Percentiles rank a stretch among this genome's conserved stretches.
Conservation (phyloP, 2,113 vertebrate genomes). For the Caretta caretta region DNA sequence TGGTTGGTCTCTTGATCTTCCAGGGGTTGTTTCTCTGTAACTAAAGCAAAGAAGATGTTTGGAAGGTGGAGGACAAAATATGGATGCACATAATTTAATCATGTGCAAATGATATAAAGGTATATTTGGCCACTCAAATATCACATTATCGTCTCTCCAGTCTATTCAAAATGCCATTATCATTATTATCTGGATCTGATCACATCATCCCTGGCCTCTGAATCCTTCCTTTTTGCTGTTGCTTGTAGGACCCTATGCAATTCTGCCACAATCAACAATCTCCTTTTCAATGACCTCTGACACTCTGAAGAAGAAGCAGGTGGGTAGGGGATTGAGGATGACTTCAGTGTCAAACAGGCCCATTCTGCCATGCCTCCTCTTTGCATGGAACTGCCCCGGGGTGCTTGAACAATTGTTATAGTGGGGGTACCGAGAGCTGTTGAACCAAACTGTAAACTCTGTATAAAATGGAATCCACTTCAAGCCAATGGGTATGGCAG, state of each 20-base stretch:
- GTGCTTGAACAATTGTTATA: no score
- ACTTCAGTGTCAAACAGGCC: background rate
- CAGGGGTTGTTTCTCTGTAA: constrained; percentile 14
- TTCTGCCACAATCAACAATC: background rate
- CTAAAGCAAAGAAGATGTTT: background rate
- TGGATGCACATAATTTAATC: background rate
- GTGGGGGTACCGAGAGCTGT: no score
- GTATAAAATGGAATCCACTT: no score
- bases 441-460: no score
- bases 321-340: no score
- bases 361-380: background rate
- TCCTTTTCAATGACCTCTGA: background rate
- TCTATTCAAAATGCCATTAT: background rate
- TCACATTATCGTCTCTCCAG: background rate
- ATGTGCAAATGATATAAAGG: background rate
- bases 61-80: background rate
- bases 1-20: background rate
- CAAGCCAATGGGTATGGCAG: no score
- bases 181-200: background rate
- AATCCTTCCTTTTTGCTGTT: constrained; percentile 15
- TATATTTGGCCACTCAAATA: background rate
- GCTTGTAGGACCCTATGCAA: background rate
- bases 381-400: background rate
- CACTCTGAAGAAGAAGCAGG: no score
- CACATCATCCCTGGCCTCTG: background rate